Percentiles rank a stretch among this genome's conserved stretches.
These are phyloP conservation scores for Linepithema humile DNA, from an alignment of 1,140 invertebrate genomes.

Conservation along the genomic window DNA sequence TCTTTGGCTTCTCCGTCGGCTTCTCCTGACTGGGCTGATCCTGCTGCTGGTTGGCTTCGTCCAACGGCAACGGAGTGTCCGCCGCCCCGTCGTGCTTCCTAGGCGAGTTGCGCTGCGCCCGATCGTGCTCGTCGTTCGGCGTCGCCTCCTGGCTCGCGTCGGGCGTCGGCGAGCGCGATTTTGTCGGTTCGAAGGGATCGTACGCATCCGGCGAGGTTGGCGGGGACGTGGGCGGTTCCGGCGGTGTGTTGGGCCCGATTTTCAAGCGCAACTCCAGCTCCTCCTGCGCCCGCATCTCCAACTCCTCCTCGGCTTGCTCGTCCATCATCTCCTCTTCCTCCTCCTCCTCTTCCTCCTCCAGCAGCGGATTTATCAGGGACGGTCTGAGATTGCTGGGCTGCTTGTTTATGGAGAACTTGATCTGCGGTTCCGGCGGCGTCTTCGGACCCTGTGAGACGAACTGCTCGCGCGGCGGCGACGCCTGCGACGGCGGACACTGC, in stretches of 20 bases:
- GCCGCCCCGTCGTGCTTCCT: constrained; percentile 72
- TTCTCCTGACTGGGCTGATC: constrained; percentile 70
- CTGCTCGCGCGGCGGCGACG: constrained; percentile 79
- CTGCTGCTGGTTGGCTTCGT: constrained; percentile 67
- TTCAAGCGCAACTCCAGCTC: constrained; percentile 82
- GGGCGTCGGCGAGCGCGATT: constrained; percentile 89
- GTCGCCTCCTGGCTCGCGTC: constrained; percentile 81
- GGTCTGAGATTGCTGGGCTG: constrained; percentile 86
- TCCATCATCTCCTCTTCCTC: constrained; percentile 80
- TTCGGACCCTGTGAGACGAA: constrained; percentile 87
- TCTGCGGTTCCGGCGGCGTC: constrained; percentile 90
- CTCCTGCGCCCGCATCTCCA: constrained; percentile 82
- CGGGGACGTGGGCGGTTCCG: constrained; percentile 87
- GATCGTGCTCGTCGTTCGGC: constrained; percentile 73
- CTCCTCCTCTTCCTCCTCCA: constrained; percentile 84
- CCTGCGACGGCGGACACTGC: constrained; percentile 68
- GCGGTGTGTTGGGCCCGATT: constrained; percentile 88
- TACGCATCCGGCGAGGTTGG: constrained; percentile 90
- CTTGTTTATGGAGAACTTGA: constrained; percentile 88
- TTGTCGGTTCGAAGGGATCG: constrained; percentile 95
- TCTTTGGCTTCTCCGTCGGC: constrained; percentile 80
- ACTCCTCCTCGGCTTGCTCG: constrained; percentile 79
- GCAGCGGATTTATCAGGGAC: constrained; percentile 87
- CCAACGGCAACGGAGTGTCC: constrained; percentile 61
- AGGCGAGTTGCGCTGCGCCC: constrained; percentile 74